Evolutionary conservation across 1,140 invertebrate genomes (phyloP).

Genomic region (Apis laboriosa): DNA sequence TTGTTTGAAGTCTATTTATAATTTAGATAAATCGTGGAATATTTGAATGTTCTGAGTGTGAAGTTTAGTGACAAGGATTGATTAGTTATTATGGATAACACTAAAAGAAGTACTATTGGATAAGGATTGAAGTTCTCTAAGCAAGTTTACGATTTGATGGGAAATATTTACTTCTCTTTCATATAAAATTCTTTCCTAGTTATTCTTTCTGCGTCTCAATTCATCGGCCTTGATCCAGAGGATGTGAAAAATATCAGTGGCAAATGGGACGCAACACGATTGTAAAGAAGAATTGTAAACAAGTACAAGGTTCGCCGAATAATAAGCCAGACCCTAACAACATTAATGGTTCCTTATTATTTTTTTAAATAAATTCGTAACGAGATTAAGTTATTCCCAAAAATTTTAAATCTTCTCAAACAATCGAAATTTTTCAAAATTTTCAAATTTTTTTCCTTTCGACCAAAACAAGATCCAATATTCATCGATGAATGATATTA

Average conservation of each 20-base stretch:
- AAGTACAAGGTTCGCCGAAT: conserved; percentile 25
- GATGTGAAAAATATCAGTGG: conserved; percentile 13
- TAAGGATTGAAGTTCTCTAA: background rate
- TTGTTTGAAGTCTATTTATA: background rate
- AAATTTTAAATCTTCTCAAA: too few species aligned
- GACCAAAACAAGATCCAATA: too few species aligned
- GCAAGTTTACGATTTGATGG: background rate
- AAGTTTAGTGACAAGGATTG: too few species aligned
- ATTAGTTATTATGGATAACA: too few species aligned
- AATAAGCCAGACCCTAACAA: background rate
- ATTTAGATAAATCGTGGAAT: background rate
- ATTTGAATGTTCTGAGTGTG: accelerated
- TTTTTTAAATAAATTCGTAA: background rate
- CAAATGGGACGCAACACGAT: conserved; percentile 20
- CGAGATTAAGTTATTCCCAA: too few species aligned
- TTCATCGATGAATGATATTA: too few species aligned
- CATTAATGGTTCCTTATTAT: background rate
- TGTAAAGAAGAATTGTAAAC: conserved; percentile 10
- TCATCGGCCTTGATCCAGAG: conserved; percentile 24
- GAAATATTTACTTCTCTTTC: background rate
- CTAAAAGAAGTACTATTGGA: too few species aligned
- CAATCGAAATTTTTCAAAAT: too few species aligned
- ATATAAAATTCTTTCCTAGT: background rate
- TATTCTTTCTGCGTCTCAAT: background rate
- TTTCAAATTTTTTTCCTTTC: too few species aligned